Evolutionary conservation across 2,113 vertebrate genomes (phyloP), one percentile per base, ranked within the genome.

Genomic region (Climacteris rufus): DNA sequence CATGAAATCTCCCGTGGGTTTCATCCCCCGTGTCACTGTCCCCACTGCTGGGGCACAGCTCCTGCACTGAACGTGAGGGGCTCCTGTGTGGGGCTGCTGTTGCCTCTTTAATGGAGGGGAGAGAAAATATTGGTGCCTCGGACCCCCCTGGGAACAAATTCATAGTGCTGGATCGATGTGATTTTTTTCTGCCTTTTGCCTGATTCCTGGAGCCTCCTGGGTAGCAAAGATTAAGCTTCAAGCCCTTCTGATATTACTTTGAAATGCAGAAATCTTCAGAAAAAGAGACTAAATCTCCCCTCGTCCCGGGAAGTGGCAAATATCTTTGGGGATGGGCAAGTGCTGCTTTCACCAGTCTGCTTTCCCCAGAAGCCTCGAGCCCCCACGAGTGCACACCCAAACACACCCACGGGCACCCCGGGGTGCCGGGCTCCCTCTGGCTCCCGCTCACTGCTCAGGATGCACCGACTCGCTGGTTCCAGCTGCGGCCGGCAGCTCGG

Each of bases 181-280:
- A 68, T 79, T 89, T 87, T 91, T 94, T 76, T 74, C 63, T 49
- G 92, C 74, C 85, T 96, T 94, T 96, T 91, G 86, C 96, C 95
- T 94, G 91, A 64, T 84, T 96, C 92, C 78, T 82, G 7, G 57
- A 71, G 94, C 95, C 97, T 96, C 96, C 87, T 96, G 96, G 84
- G 97, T 96, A 97, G 96, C 47, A 24, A 93, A 96, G 96, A 97
- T 96, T 97, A 97, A 96, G 93, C 95, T 94, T 89, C 94, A 78
- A 93, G 89, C 91, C 87, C 88, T 96, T 96, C 94, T 95, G 97
- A 94, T 97, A 97, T 93, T 93, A 97, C 97, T 97, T 97, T 96
- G 96, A 97, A 97, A 97, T 94, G 94, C 93, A 95, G 95, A 95
- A 96, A 93, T 63, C 80, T 61, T 77, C 86, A 70, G 92, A 77